Percentiles rank a stretch among this genome's conserved stretches.
phyloP scores from a whole-genome alignment of 2,113 vertebrate genomes.

The Malurus cyaneus region DNA sequence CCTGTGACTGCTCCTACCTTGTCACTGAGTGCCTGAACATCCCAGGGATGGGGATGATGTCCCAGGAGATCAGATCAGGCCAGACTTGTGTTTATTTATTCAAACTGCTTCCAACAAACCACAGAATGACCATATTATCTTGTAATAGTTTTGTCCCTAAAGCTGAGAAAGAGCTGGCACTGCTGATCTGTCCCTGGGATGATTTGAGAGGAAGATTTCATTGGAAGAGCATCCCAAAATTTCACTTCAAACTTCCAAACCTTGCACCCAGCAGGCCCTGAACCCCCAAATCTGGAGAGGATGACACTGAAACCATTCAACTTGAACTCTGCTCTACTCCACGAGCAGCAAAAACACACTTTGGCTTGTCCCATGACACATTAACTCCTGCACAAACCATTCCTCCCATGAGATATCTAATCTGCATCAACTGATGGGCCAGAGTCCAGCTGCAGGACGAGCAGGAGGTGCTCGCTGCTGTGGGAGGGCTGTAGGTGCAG shows the following conservation, averaged over 20 bases:
- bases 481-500: not conserved
- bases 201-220: not conserved
- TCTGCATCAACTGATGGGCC: not conserved
- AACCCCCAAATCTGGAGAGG: not conserved
- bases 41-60: not conserved
- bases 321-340: not conserved
- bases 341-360: not conserved
- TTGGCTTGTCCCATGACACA: not conserved
- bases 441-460: not conserved
- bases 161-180: not conserved
- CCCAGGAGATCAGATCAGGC: not conserved
- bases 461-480: not conserved
- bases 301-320: not conserved
- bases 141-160: not conserved
- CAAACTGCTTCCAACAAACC: not conserved
- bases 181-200: not conserved
- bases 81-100: not conserved
- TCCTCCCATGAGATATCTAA: not conserved
- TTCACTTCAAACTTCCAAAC: not conserved
- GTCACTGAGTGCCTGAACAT: not conserved
- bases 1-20: fast-evolving
- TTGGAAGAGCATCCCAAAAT: too few relatives aligned
- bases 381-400: not conserved
- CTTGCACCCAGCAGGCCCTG: not conserved
- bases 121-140: too few relatives aligned